phyloP scores from a whole-genome alignment of 2,797 vertebrate genomes.

The Oryzias sinensis region DNA sequence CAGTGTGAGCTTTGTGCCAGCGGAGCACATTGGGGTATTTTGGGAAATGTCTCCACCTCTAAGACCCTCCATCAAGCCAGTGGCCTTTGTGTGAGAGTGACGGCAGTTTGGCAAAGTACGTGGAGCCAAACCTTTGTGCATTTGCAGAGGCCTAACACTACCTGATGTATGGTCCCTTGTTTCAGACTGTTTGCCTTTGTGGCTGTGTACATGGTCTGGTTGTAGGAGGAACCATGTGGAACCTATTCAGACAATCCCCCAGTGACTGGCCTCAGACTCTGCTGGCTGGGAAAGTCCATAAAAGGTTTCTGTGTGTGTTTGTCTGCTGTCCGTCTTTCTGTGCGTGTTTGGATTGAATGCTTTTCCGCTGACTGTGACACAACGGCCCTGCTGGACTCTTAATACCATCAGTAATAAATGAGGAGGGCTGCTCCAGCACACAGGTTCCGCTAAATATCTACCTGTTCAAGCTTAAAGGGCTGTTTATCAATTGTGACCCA shows the following conservation, averaged over 20 bases:
- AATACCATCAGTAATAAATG: slow-evolving; percentile 42
- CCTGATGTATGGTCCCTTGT: slow-evolving; percentile 24
- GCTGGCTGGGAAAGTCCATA: slow-evolving; percentile 83
- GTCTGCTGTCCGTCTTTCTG: slow-evolving; percentile 8
- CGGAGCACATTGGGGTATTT: slow-evolving; percentile 29
- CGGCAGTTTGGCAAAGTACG: slow-evolving; percentile 48
- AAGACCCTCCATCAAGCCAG: slow-evolving; percentile 47
- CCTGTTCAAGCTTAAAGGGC: slow-evolving; percentile 39
- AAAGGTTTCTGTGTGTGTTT: slow-evolving; percentile 73
- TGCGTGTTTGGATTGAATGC: slow-evolving; percentile 54
- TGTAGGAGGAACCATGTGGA: slow-evolving; percentile 81
- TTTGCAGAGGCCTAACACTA: slow-evolving; percentile 32
- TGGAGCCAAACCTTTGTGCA: slow-evolving; percentile 20
- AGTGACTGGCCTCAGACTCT: slow-evolving; percentile 60
- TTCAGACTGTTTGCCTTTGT: slow-evolving; percentile 43
- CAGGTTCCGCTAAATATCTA: slow-evolving; percentile 49
- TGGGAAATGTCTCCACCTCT: slow-evolving; percentile 34
- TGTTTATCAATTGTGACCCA: background rate
- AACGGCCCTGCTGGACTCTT: slow-evolving; percentile 29
- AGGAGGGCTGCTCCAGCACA: slow-evolving; percentile 60
- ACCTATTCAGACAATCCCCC: slow-evolving; percentile 76
- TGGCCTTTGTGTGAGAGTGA: slow-evolving; percentile 57
- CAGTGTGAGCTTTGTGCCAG: slow-evolving; percentile 10
- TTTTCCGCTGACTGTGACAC: slow-evolving; percentile 60
- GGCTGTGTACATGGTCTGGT: slow-evolving; percentile 54